Percentiles rank a stretch among this genome's conserved stretches.
These are phyloP conservation scores for Pedionomus torquatus DNA, from an alignment of 2,113 vertebrate genomes.

Conservation along the genomic window DNA sequence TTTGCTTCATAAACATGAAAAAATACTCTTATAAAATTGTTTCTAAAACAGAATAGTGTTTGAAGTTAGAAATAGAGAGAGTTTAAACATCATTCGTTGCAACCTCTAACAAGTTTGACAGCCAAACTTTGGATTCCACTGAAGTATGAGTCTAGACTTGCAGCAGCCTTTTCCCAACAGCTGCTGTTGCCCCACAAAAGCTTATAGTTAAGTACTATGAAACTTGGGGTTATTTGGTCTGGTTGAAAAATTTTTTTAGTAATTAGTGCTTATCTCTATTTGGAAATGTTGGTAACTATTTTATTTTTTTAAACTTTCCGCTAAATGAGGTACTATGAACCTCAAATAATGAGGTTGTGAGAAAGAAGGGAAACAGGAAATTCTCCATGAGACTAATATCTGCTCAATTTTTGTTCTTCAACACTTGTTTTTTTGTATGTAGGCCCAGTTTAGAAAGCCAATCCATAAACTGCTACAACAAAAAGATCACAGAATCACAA, in stretches of 20 bases:
- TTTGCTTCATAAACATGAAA: not conserved
- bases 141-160: not conserved
- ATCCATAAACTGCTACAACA: not conserved
- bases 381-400: not conserved
- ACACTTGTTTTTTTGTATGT: not conserved
- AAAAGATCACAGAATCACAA: not conserved
- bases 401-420: not conserved
- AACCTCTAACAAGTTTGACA: not conserved
- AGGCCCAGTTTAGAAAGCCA: not conserved
- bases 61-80: not conserved
- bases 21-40: not conserved
- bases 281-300: not conserved
- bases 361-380: not conserved
- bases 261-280: not conserved
- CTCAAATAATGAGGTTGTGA: not conserved
- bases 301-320: not conserved
- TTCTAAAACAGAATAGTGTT: not conserved
- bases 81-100: not conserved
- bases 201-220: not conserved
- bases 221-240: not conserved
- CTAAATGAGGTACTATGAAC: not conserved
- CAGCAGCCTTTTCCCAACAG: not conserved
- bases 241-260: not conserved
- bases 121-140: not conserved
- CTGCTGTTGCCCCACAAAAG: not conserved